Base-by-base conservation (phyloP, 1,140 invertebrate genomes). In the Zaprionus inermis region DNA sequence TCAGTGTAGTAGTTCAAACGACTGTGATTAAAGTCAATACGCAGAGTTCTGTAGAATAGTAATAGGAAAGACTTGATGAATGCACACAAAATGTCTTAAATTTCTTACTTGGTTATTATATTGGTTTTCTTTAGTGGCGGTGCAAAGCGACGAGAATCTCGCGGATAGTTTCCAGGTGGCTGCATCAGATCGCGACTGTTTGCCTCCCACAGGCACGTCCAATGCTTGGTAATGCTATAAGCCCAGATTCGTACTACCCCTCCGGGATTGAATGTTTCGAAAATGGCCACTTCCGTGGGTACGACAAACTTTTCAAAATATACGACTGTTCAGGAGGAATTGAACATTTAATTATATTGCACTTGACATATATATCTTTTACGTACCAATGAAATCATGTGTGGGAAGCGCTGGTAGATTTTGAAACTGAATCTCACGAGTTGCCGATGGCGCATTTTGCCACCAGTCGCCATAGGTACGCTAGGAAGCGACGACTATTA, bases 401-500 rank as follows among this genome's bases (percentile, higher is more conserved):
- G 96, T 96, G 18, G 93, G 92, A 75, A 96, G 93, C 41, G 93
- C 78, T 57, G 94, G 94, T 84, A 95, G 94, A 91, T 96, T 96
- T 90, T 96, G 95, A 34, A 95, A 94, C 94, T 96, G 95, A 78
- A 96, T 97, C 79, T 95, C 94, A 67, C 93, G 92, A 72, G 94
- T 94, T 77, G 93, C 93, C 11, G 96, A 96, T 51, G 96, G 96
- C 5, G 95, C 95, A 80, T 95, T 93, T 41, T 96, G 94, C 97
- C 97, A 98, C 97, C 97, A 98, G 61, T 93, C 95, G 11, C 97
- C 97, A 93, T 98, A 98, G 5, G 96, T 97, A 93, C 97, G 95
- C 97, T 98, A 11, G 32, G 38, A 52, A 85, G n/a, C 14, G 59
- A 54, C 28, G 18, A 30, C 16, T 20, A 49, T 22, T 20, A 49